phyloP scores from a whole-genome alignment of 2,113 vertebrate species.

The Scartelaos histophorus region DNA sequence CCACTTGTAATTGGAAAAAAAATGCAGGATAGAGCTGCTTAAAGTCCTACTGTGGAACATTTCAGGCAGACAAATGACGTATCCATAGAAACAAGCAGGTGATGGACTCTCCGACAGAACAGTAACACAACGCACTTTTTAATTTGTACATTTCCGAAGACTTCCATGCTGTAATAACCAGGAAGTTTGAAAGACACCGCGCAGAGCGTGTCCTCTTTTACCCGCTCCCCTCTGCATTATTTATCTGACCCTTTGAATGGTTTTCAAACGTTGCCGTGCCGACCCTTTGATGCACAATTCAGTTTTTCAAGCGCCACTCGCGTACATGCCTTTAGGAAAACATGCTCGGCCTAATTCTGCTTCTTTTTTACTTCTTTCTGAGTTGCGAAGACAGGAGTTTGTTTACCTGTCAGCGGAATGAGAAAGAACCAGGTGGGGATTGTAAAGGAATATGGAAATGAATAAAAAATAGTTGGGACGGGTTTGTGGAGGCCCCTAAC shows the following conservation, averaged over 20 bases:
- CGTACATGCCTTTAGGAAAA: constrained; percentile 39
- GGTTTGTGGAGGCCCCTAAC: constrained; percentile 14
- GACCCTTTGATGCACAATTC: constrained; percentile 65
- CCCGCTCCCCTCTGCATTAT: constrained; percentile 69
- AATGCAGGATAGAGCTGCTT: too few species aligned
- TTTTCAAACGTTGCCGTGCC: constrained; percentile 62
- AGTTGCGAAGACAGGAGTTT: constrained; percentile 11
- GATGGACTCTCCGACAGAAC: too few species aligned
- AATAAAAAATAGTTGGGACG: constrained; percentile 11
- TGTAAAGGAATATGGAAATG: constrained; percentile 23
- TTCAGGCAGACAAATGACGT: too few species aligned
- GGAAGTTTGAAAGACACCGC: constrained; percentile 36
- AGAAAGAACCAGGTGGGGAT: constrained; percentile 15
- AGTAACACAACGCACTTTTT: constrained; percentile 10
- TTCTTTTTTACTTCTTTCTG: neutral
- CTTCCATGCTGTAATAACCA: constrained; percentile 51
- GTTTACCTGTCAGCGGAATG: constrained; percentile 42
- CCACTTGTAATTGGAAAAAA: too few species aligned
- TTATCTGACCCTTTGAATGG: constrained; percentile 73
- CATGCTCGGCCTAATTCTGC: constrained; percentile 31
- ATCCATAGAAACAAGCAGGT: too few species aligned
- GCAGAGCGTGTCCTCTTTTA: constrained; percentile 50
- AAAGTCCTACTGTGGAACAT: too few species aligned
- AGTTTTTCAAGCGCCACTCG: constrained; percentile 22
- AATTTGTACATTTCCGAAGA: constrained; percentile 48